Conservation (phyloP, 2,113 vertebrate genomes). For the mouse (Mus musculus) region DNA sequence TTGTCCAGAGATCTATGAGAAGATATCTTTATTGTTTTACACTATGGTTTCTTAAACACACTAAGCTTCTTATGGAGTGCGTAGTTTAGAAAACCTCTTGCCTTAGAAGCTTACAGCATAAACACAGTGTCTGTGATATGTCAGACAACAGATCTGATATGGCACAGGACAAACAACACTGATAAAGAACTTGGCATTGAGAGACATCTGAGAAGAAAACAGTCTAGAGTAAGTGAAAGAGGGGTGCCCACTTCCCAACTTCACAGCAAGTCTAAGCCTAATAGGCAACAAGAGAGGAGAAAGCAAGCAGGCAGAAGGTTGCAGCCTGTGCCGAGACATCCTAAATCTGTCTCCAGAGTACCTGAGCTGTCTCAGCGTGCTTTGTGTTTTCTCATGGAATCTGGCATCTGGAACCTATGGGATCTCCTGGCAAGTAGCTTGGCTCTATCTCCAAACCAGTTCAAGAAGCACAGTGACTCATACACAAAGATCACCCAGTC, state of each 20-base stretch:
- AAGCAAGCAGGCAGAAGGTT: neutral
- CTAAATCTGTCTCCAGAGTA: constrained; percentile 41
- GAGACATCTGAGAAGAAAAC: constrained; percentile 20
- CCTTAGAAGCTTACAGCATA: constrained; percentile 27
- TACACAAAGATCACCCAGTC: constrained; percentile 57
- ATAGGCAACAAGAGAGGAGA: neutral
- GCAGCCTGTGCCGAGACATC: neutral
- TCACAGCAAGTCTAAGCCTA: neutral
- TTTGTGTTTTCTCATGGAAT: neutral
- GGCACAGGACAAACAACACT: constrained; percentile 14
- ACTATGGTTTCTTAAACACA: constrained; percentile 18
- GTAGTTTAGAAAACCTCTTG: constrained; percentile 15
- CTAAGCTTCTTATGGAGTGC: neutral
- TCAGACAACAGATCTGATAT: constrained; percentile 28
- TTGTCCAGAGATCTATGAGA: neutral
- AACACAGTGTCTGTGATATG: constrained; percentile 27
- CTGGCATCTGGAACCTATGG: neutral
- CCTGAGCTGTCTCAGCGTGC: constrained; percentile 43
- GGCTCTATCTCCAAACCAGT: neutral
- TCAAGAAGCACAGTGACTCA: constrained; percentile 10
- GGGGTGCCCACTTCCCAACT: neutral
- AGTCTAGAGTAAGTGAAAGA: neutral
- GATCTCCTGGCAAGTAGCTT: neutral
- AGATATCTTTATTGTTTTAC: constrained; percentile 39
- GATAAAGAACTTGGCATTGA: constrained; percentile 47